phyloP scores from a whole-genome alignment of 2,113 vertebrate genomes.

The Condylura cristata region DNA sequence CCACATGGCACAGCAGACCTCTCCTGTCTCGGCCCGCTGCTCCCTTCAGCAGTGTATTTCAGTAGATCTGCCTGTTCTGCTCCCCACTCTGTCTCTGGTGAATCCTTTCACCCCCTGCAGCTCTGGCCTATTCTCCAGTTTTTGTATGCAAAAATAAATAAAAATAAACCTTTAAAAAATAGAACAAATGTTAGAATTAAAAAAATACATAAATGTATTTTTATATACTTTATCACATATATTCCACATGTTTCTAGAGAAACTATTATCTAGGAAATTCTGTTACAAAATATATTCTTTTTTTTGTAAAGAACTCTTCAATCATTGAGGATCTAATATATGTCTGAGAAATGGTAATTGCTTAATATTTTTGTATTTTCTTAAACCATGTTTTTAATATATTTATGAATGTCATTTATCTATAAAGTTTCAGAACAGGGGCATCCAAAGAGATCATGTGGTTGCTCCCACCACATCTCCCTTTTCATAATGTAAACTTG shows the following conservation, averaged over 20 bases:
- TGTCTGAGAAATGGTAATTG: background rate
- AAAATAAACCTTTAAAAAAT: background rate
- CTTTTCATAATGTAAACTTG: background rate
- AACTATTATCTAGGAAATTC: background rate
- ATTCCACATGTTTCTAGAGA: background rate
- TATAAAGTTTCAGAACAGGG: background rate
- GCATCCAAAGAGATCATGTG: background rate
- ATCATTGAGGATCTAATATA: background rate
- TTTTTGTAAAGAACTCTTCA: background rate
- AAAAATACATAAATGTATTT: background rate
- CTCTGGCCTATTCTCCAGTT: too few species aligned
- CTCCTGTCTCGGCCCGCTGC: too few species aligned
- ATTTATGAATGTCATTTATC: background rate
- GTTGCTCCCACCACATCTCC: background rate
- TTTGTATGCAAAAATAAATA: too few species aligned
- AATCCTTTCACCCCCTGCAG: too few species aligned
- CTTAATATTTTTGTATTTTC: conserved; percentile 20
- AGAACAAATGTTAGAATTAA: background rate
- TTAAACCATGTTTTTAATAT: background rate
- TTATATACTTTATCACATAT: background rate
- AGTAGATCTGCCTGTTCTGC: too few species aligned
- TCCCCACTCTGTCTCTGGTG: too few species aligned
- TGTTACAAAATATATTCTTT: background rate
- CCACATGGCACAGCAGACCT: too few species aligned
- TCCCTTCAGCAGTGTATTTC: too few species aligned